phyloP scores from a whole-genome alignment of 2,797 vertebrate genomes.

The Petrocephalus schoutedeni region DNA sequence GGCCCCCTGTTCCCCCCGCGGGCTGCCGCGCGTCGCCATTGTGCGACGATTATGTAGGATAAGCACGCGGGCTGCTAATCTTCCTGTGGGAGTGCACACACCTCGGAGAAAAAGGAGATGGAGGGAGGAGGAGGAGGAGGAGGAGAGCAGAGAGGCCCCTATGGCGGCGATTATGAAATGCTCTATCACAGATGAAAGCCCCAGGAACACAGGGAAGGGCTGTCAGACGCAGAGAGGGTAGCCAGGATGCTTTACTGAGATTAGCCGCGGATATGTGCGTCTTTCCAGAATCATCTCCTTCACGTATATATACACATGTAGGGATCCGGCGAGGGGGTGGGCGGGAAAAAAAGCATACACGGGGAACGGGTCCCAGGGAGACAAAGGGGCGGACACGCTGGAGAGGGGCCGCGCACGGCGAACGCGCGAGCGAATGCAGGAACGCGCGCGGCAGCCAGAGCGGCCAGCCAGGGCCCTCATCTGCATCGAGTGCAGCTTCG shows the following conservation, averaged over 20 bases:
- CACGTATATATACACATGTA: slow-evolving; percentile 33
- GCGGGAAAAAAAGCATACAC: slow-evolving; percentile 44
- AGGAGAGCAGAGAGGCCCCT: slow-evolving; percentile 49
- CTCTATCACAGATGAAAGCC: slow-evolving; percentile 79
- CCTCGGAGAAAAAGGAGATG: slow-evolving; percentile 50
- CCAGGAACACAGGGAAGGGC: slow-evolving; percentile 60
- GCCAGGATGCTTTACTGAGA: slow-evolving; percentile 68
- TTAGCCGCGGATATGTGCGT: slow-evolving; percentile 73
- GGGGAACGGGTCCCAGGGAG: slow-evolving; percentile 51
- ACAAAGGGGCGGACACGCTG: slow-evolving; percentile 54
- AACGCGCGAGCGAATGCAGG: neutral
- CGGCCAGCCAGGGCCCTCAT: slow-evolving; percentile 60
- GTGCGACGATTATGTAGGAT: slow-evolving; percentile 71
- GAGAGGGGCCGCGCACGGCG: slow-evolving; percentile 34
- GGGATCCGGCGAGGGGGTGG: slow-evolving; percentile 38
- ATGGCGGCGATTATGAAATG: slow-evolving; percentile 79
- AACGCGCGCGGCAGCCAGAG: neutral
- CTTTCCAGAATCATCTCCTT: slow-evolving; percentile 62
- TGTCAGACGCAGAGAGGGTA: slow-evolving; percentile 57
- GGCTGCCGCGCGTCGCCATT: slow-evolving; percentile 43
- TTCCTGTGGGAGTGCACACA: slow-evolving; percentile 72
- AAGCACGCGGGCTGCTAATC: slow-evolving; percentile 68
- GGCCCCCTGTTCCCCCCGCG: neutral
- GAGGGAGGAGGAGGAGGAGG: slow-evolving; percentile 41
- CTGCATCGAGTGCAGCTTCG: slow-evolving; percentile 60